Conservation (phyloP, 1,140 invertebrate species). For the Drosophila obscura region DNA sequence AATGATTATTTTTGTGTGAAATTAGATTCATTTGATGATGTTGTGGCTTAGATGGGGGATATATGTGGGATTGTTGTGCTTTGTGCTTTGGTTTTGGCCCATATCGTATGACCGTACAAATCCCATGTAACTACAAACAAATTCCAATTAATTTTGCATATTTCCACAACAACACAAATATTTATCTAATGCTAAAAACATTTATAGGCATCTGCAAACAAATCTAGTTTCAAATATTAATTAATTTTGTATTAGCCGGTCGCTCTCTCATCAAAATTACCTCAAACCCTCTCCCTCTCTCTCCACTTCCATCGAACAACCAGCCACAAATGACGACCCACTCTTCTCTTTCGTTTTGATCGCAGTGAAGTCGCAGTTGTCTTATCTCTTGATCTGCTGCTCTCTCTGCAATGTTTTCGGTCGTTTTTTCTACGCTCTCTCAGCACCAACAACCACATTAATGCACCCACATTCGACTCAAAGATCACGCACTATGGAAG, state of each 20-base stretch:
- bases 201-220: constrained; percentile 44
- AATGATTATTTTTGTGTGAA: constrained; percentile 46
- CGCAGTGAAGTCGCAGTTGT: too few relatives aligned
- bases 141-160: constrained; percentile 66
- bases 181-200: constrained; percentile 55
- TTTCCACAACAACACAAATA: constrained; percentile 50
- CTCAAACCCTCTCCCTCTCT: background rate
- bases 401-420: too few relatives aligned
- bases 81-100: constrained; percentile 26
- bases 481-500: too few relatives aligned
- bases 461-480: too few relatives aligned
- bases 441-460: too few relatives aligned
- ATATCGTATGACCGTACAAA: constrained; percentile 44
- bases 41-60: background rate
- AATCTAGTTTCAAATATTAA: constrained; percentile 66
- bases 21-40: constrained; percentile 43
- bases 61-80: constrained; percentile 7
- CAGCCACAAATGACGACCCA: too few relatives aligned
- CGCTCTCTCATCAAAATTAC: constrained; percentile 43
- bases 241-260: constrained; percentile 43
- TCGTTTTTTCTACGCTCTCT: too few relatives aligned
- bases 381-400: too few relatives aligned
- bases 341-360: too few relatives aligned
- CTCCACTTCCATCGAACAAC: too few relatives aligned
- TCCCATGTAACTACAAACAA: constrained; percentile 46